Base-by-base conservation (phyloP, 1,140 invertebrate genomes). In the Drosophila sulfurigaster region DNA sequence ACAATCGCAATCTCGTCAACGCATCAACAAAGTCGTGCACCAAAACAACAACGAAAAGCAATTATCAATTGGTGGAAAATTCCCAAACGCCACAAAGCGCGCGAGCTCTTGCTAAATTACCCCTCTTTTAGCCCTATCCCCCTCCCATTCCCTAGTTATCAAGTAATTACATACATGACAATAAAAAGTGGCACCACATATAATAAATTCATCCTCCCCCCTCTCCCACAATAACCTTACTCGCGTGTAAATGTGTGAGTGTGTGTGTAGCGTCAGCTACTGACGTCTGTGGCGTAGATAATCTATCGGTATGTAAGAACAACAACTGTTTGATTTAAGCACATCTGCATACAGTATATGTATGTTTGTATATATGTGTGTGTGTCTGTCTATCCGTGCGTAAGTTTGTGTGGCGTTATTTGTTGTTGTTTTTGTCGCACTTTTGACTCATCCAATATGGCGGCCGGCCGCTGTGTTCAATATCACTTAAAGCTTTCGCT, bases 61-160 rank as follows among this genome's bases (percentile, higher is more conserved):
- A 87, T 87, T 87, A 77, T 54, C 62, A 66, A 74, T 59, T 69
- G 15, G 48, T 82, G 79, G 72, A 87, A 86, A 82, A 71, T 69
- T 45, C 43, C 81, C 71, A 71, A 43, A 28, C 3, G 41, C 30
- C 60, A 41, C 20, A 49, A 56, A 41, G 20, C 41, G 48, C 65
- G 20, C 15, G 1, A 64, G 32, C 25, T 15, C 25, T 32, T 15
- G 15, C 13, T 54, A 32, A 64, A 56, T 57, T 71, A 41, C 25
- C 11, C 45, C 45, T 16, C 30, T 35, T 35, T 7, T 35, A 48
- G 46, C 28, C 28, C 45, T 15, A 51, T 16, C 2, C 20, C 51
- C 43, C 4, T 2, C 20, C 16, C 54, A 6, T 10, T 16, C 20
- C 30, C 8, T 28, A 25, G 32, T 32, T 51, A 66, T 54, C 60